phyloP scores from a whole-genome alignment of 2,113 vertebrate species.

The Eclectus roratus region DNA sequence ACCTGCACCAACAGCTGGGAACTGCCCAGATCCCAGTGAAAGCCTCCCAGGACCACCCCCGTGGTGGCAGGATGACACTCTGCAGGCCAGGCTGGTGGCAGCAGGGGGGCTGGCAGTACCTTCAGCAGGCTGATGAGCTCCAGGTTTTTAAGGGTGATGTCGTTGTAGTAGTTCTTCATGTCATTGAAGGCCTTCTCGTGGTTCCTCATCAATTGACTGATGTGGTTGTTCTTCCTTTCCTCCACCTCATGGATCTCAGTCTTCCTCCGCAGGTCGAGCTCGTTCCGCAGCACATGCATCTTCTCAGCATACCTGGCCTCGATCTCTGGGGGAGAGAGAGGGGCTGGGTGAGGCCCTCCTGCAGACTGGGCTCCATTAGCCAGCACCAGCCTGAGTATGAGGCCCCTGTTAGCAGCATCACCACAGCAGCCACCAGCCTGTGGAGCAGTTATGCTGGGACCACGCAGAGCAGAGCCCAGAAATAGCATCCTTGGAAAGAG shows the following conservation, averaged over 20 bases:
- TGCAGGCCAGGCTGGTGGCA: too few relatives aligned
- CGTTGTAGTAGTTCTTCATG: constrained; percentile 81
- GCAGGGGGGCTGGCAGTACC: constrained; percentile 56
- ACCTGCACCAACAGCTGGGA: not conserved
- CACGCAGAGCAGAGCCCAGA: not conserved
- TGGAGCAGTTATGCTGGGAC: not conserved
- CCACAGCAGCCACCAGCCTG: not conserved
- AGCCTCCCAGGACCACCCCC: not conserved
- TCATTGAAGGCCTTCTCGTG: constrained; percentile 80
- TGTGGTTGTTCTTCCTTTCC: constrained; percentile 83
- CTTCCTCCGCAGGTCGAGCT: constrained; percentile 82
- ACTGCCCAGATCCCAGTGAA: not conserved
- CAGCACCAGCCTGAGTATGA: not conserved
- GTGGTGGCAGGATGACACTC: not conserved
- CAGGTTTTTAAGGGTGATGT: constrained; percentile 78
- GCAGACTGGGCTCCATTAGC: not conserved
- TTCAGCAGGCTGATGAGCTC: constrained; percentile 78
- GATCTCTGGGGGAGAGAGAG: constrained; percentile 73
- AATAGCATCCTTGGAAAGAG: not conserved
- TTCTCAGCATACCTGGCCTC: constrained; percentile 81
- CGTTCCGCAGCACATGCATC: constrained; percentile 74
- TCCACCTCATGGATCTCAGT: constrained; percentile 79
- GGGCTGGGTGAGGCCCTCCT: not conserved
- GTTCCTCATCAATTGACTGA: constrained; percentile 75
- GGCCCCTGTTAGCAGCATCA: not conserved